Evolutionary conservation across 2,113 vertebrate genomes (phyloP).

Genomic region (Origma solitaria): DNA sequence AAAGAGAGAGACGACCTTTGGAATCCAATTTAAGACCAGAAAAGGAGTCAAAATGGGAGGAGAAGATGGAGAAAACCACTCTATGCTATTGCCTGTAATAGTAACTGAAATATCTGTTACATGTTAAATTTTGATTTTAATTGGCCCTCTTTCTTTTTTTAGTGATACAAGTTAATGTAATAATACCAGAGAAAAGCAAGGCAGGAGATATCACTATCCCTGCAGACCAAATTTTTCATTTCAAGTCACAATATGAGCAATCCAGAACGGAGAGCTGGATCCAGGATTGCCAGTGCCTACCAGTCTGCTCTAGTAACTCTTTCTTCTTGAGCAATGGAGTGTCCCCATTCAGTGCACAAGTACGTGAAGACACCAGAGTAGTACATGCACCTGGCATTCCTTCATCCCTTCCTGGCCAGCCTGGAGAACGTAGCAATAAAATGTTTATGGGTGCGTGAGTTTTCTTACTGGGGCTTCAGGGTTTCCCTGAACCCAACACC

Average conservation of each 20-base stretch:
- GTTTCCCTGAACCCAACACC: not conserved
- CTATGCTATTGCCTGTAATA: not conserved
- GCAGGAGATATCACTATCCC: not conserved
- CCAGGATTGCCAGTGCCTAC: not conserved
- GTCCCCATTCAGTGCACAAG: not conserved
- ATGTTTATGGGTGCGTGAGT: rapidly evolving
- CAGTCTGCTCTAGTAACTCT: not conserved
- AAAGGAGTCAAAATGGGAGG: not conserved
- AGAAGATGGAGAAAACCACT: not conserved
- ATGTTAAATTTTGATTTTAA: not conserved
- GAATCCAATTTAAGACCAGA: not conserved
- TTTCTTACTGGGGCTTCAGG: not conserved
- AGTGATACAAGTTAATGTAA: not conserved
- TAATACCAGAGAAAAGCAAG: not conserved
- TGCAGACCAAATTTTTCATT: not conserved
- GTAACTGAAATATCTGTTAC: not conserved
- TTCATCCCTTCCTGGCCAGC: not conserved
- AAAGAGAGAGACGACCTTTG: not conserved
- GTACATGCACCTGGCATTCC: not conserved
- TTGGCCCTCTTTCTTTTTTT: not conserved
- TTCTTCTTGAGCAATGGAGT: rapidly evolving
- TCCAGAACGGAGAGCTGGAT: not conserved
- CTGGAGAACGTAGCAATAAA: not conserved
- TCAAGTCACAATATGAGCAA: not conserved
- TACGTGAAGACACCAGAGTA: not conserved